A percentile compares a stretch with the other conserved stretches of the same genome.
phyloP scores from a whole-genome alignment of 2,888 invertebrate species.

The Augochlorella aurata region DNA sequence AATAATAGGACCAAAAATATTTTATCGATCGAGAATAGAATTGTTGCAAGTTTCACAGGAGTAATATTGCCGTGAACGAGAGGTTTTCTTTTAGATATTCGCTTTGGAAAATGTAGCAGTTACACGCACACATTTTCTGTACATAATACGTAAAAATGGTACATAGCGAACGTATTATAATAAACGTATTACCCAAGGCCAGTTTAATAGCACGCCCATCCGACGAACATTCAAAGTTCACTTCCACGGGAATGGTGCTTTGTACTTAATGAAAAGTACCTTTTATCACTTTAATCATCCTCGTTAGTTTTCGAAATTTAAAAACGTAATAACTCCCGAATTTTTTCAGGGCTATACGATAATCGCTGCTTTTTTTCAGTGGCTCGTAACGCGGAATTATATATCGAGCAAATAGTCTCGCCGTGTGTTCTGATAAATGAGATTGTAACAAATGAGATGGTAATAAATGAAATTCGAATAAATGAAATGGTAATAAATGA shows the following conservation, averaged over 20 bases:
- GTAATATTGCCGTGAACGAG: neutral
- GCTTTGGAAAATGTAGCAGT: neutral
- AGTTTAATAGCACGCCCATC: neutral
- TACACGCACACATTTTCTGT: neutral
- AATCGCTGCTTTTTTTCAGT: neutral
- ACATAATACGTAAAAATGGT: neutral
- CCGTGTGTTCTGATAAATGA: no score
- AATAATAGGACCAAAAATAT: neutral
- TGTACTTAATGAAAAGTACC: slow-evolving; percentile 1
- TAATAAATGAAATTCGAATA: no score
- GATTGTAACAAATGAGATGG: no score
- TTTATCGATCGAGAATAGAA: neutral
- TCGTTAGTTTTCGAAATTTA: neutral
- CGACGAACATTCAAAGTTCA: slow-evolving; percentile 1
- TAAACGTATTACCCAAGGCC: slow-evolving; percentile 5
- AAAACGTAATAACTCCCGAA: neutral
- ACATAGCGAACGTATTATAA: neutral
- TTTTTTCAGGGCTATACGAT: no score
- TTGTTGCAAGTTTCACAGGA: neutral
- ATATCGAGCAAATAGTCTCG: neutral
- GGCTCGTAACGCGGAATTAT: neutral
- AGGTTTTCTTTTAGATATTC: neutral
- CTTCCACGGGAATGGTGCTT: neutral
- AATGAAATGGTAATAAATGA: no score
- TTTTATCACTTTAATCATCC: neutral